Evolutionary conservation across 2,113 vertebrate genomes (phyloP).

Genomic region (Rhinogobius similis): DNA sequence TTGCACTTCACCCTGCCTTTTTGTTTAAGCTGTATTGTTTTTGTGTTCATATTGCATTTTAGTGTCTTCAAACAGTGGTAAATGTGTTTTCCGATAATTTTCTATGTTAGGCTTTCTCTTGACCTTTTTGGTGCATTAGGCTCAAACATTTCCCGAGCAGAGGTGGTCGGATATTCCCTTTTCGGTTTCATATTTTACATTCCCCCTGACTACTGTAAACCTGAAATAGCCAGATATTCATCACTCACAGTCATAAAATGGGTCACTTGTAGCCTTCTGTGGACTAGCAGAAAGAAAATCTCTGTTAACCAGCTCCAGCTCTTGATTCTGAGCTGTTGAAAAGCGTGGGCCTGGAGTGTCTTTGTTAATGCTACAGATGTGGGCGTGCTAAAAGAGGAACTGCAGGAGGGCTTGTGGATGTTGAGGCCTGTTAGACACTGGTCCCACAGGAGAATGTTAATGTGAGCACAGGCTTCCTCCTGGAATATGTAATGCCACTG

Average conservation of each 20-base stretch:
- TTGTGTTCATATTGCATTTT: neutral
- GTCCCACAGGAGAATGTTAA: conserved; percentile 54
- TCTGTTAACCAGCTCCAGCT: conserved; percentile 19
- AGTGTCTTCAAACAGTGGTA: too few species aligned
- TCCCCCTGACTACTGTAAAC: conserved; percentile 1
- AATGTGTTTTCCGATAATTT: too few species aligned
- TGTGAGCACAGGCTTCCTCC: conserved; percentile 47
- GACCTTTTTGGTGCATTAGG: neutral
- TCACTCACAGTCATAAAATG: conserved; percentile 4
- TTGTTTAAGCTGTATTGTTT: neutral
- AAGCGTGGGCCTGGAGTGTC: conserved; percentile 14
- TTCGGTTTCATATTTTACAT: conserved; percentile 14
- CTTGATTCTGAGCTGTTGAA: neutral
- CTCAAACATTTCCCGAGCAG: neutral
- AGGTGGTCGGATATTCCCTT: neutral
- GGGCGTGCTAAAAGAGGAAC: neutral
- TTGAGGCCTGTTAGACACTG: neutral
- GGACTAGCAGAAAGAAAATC: neutral
- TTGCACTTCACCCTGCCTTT: too few species aligned
- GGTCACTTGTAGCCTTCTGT: neutral
- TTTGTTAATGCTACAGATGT: conserved; percentile 8
- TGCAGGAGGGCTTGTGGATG: conserved; percentile 32
- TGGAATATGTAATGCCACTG: conserved; percentile 50
- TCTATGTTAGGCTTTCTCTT: too few species aligned
- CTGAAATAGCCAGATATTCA: conserved; percentile 10